Evolutionary conservation across 2,888 invertebrate genomes (phyloP).

Genomic region (Monoplex corrugatus): DNA sequence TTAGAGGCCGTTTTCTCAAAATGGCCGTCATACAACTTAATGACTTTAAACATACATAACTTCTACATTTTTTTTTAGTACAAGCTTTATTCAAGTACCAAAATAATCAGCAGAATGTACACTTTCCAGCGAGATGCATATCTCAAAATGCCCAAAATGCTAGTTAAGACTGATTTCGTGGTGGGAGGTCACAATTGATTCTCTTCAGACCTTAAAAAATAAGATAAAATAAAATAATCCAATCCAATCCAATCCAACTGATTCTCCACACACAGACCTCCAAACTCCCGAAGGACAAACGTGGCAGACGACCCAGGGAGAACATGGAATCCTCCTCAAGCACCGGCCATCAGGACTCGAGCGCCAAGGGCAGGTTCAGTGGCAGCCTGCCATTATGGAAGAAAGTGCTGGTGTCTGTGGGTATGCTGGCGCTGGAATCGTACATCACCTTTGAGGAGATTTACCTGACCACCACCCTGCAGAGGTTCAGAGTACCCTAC

Average conservation of each 20-base stretch:
- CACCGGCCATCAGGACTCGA: not conserved
- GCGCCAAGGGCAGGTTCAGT: not conserved
- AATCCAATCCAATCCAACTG: not conserved
- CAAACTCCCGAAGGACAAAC: not conserved
- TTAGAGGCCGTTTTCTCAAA: no score
- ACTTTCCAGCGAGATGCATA: no score
- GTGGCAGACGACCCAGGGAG: no score
- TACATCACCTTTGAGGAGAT: conserved; percentile 16
- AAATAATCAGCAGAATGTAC: no score
- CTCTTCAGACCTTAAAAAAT: no score
- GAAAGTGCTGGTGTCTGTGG: not conserved
- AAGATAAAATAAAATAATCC: not conserved
- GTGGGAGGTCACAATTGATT: no score
- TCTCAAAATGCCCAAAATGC: no score
- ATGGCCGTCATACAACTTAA: no score
- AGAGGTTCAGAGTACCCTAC: not conserved
- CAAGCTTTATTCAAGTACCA: no score
- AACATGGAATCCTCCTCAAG: not conserved
- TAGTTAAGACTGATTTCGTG: no score
- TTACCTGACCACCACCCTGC: conserved; percentile 23
- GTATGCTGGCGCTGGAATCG: not conserved
- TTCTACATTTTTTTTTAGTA: no score
- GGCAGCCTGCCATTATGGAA: not conserved
- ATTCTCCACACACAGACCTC: not conserved
- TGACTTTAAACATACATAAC: no score